Conservation (phyloP, 1,140 invertebrate species). For the Tachypleus tridentatus region DNA sequence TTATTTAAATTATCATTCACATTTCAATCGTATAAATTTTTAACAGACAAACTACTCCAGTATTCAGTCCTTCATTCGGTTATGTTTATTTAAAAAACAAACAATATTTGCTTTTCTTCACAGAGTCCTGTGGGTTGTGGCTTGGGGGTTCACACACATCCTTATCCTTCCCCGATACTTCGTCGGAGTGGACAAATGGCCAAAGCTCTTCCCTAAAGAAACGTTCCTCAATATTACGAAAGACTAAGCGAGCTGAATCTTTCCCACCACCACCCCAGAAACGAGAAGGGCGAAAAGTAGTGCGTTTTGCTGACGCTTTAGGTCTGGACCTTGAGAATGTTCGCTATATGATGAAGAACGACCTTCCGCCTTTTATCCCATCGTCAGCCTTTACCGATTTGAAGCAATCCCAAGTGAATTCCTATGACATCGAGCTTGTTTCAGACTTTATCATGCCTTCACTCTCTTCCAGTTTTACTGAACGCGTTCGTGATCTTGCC, state of each 20-base stretch:
- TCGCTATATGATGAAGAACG: constrained; percentile 65
- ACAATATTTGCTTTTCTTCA: no score
- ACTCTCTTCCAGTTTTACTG: constrained; percentile 7
- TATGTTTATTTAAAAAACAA: no score
- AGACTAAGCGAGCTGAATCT: constrained; percentile 3
- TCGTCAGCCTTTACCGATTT: not conserved
- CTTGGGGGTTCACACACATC: no score
- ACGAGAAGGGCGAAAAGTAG: constrained; percentile 66
- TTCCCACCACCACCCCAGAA: constrained; percentile 13
- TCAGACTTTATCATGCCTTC: not conserved
- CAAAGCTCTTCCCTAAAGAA: not conserved
- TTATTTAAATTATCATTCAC: no score
- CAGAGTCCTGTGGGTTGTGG: no score
- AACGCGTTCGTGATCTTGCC: constrained; percentile 6
- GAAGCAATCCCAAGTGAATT: not conserved
- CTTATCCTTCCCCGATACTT: no score
- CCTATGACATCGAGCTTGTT: not conserved
- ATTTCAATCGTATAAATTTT: no score
- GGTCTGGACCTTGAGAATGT: constrained; percentile 84
- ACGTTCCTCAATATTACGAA: constrained; percentile 8
- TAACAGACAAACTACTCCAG: no score
- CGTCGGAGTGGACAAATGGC: no score
- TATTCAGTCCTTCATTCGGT: no score
- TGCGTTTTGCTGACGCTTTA: constrained; percentile 86
- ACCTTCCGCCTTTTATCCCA: constrained; percentile 49